These are phyloP conservation scores for Stenichneumon culpator DNA, from an alignment of 2,888 invertebrate species.

Conservation along the genomic window DNA sequence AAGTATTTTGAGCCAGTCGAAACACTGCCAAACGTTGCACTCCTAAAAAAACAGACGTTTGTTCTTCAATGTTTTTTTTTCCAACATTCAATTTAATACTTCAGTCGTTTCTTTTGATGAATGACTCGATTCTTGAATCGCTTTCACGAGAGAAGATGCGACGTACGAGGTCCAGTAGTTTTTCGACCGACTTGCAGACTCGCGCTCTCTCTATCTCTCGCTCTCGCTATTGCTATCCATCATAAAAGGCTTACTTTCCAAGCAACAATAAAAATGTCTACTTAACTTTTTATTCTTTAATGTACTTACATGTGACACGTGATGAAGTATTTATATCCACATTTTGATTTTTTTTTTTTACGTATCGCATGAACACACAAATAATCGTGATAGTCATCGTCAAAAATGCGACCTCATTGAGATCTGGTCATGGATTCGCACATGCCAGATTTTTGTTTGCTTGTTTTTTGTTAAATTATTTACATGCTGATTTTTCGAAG, in stretches of 20 bases:
- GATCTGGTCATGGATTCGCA: conserved; percentile 21
- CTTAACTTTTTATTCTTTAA: conserved; percentile 51
- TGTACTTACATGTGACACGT: conserved; percentile 63
- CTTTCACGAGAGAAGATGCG: conserved; percentile 72
- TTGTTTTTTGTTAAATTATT: conserved; percentile 19
- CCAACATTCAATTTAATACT: conserved; percentile 12
- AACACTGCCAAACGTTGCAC: conserved; percentile 73
- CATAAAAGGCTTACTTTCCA: conserved; percentile 47
- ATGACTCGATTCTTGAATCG: conserved; percentile 32
- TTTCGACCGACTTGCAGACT: conserved; percentile 53
- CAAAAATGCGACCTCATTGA: conserved; percentile 44
- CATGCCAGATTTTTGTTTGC: conserved; percentile 19
- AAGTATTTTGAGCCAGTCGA: conserved; percentile 77
- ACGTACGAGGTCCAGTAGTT: conserved; percentile 33
- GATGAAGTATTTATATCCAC: conserved; percentile 56
- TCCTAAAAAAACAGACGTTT: conserved; percentile 70
- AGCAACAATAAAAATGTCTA: conserved; percentile 58
- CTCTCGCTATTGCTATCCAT: conserved; percentile 2
- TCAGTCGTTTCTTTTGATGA: neutral
- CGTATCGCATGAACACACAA: conserved; percentile 61
- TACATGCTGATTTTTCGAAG: conserved; percentile 20
- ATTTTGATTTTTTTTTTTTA: conserved; percentile 45
- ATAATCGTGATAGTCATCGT: conserved; percentile 62
- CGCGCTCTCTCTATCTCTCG: conserved; percentile 15
- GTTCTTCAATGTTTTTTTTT: conserved; percentile 29